Evolutionary conservation across 2,888 invertebrate genomes (phyloP), one percentile per base, ranked within the genome.

Genomic region (Petrolisthes manimaculis): DNA sequence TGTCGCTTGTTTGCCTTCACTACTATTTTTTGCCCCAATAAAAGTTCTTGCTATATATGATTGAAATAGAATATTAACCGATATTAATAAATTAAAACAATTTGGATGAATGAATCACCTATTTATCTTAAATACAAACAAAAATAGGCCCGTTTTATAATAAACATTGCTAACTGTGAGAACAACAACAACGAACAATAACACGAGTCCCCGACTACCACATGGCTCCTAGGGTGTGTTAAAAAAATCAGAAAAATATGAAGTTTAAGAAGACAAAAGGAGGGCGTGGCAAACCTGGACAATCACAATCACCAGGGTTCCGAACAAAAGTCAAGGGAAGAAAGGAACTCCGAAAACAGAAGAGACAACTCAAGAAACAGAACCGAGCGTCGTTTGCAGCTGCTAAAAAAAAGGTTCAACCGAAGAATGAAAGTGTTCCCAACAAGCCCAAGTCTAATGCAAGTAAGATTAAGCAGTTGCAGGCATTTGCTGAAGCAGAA

Each of bases 301-400:
- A 9, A 14, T 1, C 21, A 5, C 5, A 53, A 2, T 37, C 83
- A 3, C 21, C 71, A 14, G 75, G 81, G 3, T 80, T 75, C 61
- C 71, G 51, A 18, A 61, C 86, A 37, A 81, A 51, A 5, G 37
- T 81, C 0, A n/a, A 55, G 8, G 24, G 14, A 12, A 53, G 86
- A 53, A 86, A 86, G 37, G 18, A 24, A 37, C n/a, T 5, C 5
- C 24, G 86, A 21, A 81, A 81, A 14, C 18, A 56, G 56, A 51
- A 75, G 18, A 78, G 86, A 14, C 8, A 56, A 4, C 55, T 53
- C 37, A 86, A 81, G n/a, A 86, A 86, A n/a, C 14, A 56, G 24
- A 74, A 81, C 24, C 18, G 75, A 12, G 86, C 86, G 56, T 2
- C 24, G 0, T 86, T 51, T 37, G 37, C 56, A 18, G 51, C 67